Percentiles rank a stretch among this genome's conserved stretches.
phyloP scores from a whole-genome alignment of 2,888 invertebrate genomes.

The Apotomis betuletana region DNA sequence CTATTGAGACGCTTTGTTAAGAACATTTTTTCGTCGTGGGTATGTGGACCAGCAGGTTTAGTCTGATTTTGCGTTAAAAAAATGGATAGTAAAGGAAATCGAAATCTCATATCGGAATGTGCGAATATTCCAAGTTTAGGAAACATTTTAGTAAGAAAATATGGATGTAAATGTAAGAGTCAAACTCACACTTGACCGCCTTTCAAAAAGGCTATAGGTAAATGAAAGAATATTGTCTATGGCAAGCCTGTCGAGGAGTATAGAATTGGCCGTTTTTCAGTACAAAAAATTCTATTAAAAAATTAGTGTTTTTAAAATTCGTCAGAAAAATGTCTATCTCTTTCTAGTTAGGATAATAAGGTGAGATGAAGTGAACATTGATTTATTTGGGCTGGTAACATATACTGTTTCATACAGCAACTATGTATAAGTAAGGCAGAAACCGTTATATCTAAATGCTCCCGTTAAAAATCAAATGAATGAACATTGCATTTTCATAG shows the following conservation, averaged over 20 bases:
- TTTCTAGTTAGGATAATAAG: constrained; percentile 53
- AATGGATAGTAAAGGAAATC: neutral
- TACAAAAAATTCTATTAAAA: constrained; percentile 75
- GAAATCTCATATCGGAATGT: neutral
- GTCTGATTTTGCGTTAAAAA: neutral
- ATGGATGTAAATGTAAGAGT: constrained; percentile 10
- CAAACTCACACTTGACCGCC: constrained; percentile 19
- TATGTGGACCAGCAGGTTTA: too few species aligned
- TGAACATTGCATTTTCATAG: too few species aligned
- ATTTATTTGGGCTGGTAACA: constrained; percentile 27
- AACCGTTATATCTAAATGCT: too few species aligned
- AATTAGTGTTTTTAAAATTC: constrained; percentile 50
- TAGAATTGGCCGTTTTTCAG: constrained; percentile 71
- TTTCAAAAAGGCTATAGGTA: constrained; percentile 26
- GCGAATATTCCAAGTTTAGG: neutral
- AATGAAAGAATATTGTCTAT: constrained; percentile 43
- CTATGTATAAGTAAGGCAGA: neutral
- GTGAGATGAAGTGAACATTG: constrained; percentile 36
- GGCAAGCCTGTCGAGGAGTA: constrained; percentile 43
- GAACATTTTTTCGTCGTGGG: too few species aligned
- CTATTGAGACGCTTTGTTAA: too few species aligned
- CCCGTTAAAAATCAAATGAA: too few species aligned
- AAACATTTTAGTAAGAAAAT: constrained; percentile 4
- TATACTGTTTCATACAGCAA: neutral
- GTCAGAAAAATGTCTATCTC: constrained; percentile 49